These are phyloP conservation scores for Gastracanthus pulcherrimus DNA, from an alignment of 2,888 invertebrate genomes.

Conservation along the genomic window DNA sequence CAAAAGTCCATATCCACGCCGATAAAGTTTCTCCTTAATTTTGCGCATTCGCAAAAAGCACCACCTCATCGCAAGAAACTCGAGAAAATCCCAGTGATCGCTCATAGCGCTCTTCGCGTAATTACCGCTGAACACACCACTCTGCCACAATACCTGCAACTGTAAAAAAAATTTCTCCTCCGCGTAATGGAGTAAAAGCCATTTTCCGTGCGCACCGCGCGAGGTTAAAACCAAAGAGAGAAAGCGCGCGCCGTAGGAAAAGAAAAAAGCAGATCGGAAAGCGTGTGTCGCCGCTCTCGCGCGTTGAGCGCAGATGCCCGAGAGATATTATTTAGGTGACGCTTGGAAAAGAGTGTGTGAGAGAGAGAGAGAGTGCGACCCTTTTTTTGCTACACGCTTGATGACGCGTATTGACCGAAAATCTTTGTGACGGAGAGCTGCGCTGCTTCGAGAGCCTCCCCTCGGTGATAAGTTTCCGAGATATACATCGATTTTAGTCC, in stretches of 20 bases:
- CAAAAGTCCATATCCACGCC: no score
- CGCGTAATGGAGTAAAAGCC: neutral
- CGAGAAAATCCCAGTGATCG: no score
- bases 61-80: no score
- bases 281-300: slow-evolving; percentile 6
- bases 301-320: slow-evolving; percentile 4
- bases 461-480: no score
- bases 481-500: no score
- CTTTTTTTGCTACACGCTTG: neutral
- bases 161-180: slow-evolving; percentile 13
- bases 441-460: neutral
- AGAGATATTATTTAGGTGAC: neutral
- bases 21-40: no score
- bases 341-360: no score
- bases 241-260: neutral
- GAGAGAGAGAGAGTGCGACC: no score
- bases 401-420: neutral
- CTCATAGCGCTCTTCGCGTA: neutral
- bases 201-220: neutral
- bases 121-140: neutral
- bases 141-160: neutral
- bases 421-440: neutral
- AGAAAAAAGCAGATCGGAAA: slow-evolving; percentile 24
- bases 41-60: no score
- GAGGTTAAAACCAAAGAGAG: neutral